Evolutionary conservation across 2,888 invertebrate genomes (phyloP), one percentile per base, ranked within the genome.

Genomic region (Pelosia muscerda): DNA sequence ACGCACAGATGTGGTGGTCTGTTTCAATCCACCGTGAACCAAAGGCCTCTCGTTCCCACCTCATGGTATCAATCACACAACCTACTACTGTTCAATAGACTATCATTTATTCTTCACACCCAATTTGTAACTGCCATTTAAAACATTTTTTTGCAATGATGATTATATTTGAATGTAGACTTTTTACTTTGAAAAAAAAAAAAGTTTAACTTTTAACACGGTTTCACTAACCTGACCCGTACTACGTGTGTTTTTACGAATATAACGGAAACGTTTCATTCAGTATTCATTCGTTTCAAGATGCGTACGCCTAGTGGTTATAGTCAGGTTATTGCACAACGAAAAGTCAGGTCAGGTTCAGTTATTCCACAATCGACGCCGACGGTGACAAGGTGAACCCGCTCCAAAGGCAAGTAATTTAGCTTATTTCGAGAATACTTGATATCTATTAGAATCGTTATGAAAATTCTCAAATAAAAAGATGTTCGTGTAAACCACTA

Each of bases 91-190:
- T 25, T 25, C 6, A 8, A 55, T 55, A 55, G 25, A 55, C 54
- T 23, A 55, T 55, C 23, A 55, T n/a, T 57, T 10, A 55, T 55
- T 55, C 55, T 25, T 28, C 57, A 31, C 57, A 28, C 9, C 31
- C 19, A 57, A 57, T 57, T 57, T n/a, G 2, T 31, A 31, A 28
- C 28, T 26, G 28, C n/a, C 6, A 15, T 25, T 25, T 3, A 2
- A 25, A 25, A 23, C 23, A n/a, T 55, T 55, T 55, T 53, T 54
- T 55, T 55, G 4, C 13, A 55, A 55, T 25, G 54, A 57, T 57
- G n/a, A n/a, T 57, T 31, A n/a, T n/a, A 57, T 57, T 57, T 26
- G 54, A 57, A 57, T 19, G 28, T 9, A n/a, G 57, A 15, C 31
- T 9, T 26, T 57, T 31, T 26, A 19, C 3, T 55, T 25, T 55